phyloP scores from a whole-genome alignment of 2,113 vertebrate species.

The Pseudorectes ferrugineus region DNA sequence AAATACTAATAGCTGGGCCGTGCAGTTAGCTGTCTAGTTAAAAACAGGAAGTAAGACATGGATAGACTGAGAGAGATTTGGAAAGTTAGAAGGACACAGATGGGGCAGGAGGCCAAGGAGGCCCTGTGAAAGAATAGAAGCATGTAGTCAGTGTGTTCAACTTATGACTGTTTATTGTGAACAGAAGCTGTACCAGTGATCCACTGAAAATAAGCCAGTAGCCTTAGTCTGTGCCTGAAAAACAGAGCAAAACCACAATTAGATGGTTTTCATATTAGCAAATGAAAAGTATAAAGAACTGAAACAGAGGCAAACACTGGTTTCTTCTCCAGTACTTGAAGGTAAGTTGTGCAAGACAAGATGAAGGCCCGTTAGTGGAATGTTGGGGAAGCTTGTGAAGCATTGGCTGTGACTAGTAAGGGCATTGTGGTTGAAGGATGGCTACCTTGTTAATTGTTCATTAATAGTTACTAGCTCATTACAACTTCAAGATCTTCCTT shows the following conservation, averaged over 20 bases:
- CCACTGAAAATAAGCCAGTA: neutral
- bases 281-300: neutral
- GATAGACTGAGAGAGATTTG: neutral
- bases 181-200: neutral
- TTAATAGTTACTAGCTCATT: neutral
- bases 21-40: neutral
- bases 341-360: neutral
- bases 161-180: neutral
- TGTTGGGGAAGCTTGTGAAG: neutral
- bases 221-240: neutral
- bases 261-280: neutral
- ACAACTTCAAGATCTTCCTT: neutral
- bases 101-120: neutral
- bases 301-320: neutral
- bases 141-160: neutral
- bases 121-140: neutral
- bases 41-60: neutral
- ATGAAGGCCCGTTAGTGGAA: neutral
- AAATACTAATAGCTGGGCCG: neutral
- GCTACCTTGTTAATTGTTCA: neutral
- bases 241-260: neutral
- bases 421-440: neutral
- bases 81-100: neutral
- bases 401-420: neutral
- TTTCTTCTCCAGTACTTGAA: neutral